Evolutionary conservation across 2,888 invertebrate species (phyloP), one percentile per base, ranked within the genome.

Genomic region (Lasius platythorax): DNA sequence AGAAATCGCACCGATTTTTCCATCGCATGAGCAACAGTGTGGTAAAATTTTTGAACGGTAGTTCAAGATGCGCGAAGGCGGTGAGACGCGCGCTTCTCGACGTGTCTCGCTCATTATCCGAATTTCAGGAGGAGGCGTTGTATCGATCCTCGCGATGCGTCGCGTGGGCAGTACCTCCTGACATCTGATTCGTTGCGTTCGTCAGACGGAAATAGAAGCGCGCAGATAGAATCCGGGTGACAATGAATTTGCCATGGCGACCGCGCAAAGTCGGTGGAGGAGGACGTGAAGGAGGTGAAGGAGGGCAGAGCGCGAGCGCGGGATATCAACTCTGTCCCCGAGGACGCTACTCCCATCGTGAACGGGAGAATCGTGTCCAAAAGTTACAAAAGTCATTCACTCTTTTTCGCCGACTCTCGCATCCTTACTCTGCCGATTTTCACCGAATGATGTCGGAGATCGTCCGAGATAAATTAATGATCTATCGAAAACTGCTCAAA

Each of bases 231-330:
- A 81, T 72, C 61, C 79, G 46, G 79, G 73, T 81, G 79, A 73
- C 79, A 81, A 81, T 81, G 79, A 81, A 63, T 81, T 81, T 50
- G 58, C 79, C 79, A 81, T 81, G 61, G 61, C 79, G 79, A 81
- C 79, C 79, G 79, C 28, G 61, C 46, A 12, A 46, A 72, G 37
- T 73, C 61, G 30, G 72, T 23, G 73, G 67, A 23, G 56, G 30
- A 56, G 40, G n/a, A 28, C 30, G 30, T 9, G 30, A 15, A 66
- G 37, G n/a, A 33, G 12, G 40, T 9, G 40, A 11, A 23, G 18
- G 64, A 37, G 73, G 18, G 15, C n/a, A 56, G 56, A 37, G 50
- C 53, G 53, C 53, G 37, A 76, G 66, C 67, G 76, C 67, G 76
- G 76, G 76, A 76, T n/a, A 67, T 28, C 5, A 23, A 15, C 18